Evolutionary conservation across 2,113 vertebrate genomes (phyloP), one percentile per base, ranked within the genome.

Genomic region (Pheucticus melanocephalus): DNA sequence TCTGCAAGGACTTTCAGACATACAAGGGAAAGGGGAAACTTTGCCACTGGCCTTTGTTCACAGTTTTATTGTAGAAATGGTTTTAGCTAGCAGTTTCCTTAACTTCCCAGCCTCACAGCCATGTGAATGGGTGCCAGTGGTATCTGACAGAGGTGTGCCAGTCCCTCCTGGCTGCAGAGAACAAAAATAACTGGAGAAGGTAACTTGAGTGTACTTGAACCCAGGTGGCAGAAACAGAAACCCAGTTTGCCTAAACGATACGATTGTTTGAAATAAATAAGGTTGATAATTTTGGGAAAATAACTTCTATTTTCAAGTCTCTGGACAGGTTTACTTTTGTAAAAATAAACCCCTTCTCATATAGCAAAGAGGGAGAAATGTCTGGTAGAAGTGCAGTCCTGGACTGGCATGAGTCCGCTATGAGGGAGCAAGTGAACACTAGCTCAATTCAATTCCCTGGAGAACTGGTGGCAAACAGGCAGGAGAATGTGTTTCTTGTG

Each of bases 111-210:
- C 20, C 27, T 8, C 14, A 19, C 2, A 0, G 66, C 45, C 2
- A 0, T 33, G n/a, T 30, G 79, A 95, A 71, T 23, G 5, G 37
- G 39, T 70, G 76, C 76, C 68, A 66, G 33, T n/a, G 63, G 39
- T 59, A 83, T 64, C 76, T 83, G 68, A 86, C 68, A 73, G 71
- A 96, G 86, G 93, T 86, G 86, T 95, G 88, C 76, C 95, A 94
- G 82, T 64, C 82, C 86, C 86, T 95, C 88, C 88, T 90, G 76
- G 60, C 88, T 92, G 76, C 35, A 1, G 86, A 86, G 80, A 78
- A 73, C n/a, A 81, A 95, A 93, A 90, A 75, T 93, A 90, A 60
- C 82, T 75, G 40, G 47, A 92, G 85, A 81, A 83, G 76, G 81
- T 73, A 93, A 23, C 68, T 59, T 42, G 63, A 65, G 50, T 15